These are phyloP conservation scores for Netelia fuscicornis DNA, from an alignment of 2,888 invertebrate species.

Conservation along the genomic window DNA sequence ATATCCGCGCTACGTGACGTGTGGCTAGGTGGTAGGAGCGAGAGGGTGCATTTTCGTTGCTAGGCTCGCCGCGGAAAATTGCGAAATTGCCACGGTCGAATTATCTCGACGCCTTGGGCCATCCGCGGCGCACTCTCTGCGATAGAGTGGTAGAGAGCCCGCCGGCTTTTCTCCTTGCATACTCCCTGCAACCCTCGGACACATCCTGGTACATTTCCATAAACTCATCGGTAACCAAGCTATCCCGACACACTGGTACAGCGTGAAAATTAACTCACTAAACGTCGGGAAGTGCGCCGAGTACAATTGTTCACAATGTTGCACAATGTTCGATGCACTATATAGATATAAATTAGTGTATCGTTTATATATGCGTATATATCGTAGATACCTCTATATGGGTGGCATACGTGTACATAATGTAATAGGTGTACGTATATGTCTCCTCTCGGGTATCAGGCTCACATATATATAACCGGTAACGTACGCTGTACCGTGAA, in stretches of 20 bases:
- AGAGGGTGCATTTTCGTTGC: conserved; percentile 41
- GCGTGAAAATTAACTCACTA: conserved; percentile 78
- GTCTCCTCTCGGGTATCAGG: conserved; percentile 66
- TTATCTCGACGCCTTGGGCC: conserved; percentile 69
- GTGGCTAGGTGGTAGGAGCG: conserved; percentile 22
- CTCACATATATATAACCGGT: conserved; percentile 39
- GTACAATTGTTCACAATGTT: conserved; percentile 50
- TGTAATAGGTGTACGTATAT: conserved; percentile 15
- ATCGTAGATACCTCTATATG: neutral
- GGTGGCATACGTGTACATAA: conserved; percentile 22
- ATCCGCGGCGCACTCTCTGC: conserved; percentile 33
- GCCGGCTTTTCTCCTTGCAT: conserved; percentile 75
- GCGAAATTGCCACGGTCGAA: conserved; percentile 68
- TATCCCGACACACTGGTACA: conserved; percentile 32
- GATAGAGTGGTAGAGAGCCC: conserved; percentile 68
- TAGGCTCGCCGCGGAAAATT: conserved; percentile 62
- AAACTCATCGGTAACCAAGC: conserved; percentile 77
- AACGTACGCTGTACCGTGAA: conserved; percentile 67
- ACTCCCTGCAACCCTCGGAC: conserved; percentile 75
- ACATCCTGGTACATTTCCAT: conserved; percentile 79
- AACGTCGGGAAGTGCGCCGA: conserved; percentile 63
- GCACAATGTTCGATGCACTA: conserved; percentile 45
- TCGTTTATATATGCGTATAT: neutral
- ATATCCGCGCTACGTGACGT: conserved; percentile 66
- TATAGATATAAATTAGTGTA: conserved; percentile 4